These are phyloP conservation scores for Altica lythri DNA, from an alignment of 2,888 invertebrate genomes.

Conservation along the genomic window DNA sequence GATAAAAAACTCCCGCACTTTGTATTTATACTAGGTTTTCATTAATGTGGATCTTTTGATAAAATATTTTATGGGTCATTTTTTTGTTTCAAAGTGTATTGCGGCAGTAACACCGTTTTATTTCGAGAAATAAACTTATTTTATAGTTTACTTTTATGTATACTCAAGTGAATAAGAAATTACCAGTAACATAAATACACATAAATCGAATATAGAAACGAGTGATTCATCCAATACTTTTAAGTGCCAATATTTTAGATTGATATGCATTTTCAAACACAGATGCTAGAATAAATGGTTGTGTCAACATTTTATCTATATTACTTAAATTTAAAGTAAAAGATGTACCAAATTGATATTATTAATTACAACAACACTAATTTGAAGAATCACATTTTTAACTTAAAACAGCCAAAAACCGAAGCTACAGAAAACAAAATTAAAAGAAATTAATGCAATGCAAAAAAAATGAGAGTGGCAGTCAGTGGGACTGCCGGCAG, in stretches of 20 bases:
- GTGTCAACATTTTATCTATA: conserved; percentile 1
- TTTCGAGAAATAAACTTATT: conserved; percentile 50
- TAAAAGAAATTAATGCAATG: too few species aligned
- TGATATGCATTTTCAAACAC: not conserved
- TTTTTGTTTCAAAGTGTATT: conserved; percentile 50
- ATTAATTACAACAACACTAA: not conserved
- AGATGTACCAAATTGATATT: not conserved
- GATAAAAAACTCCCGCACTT: conserved; percentile 46
- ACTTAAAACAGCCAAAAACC: not conserved
- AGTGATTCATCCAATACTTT: conserved; percentile 23
- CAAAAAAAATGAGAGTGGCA: too few species aligned
- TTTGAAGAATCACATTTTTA: not conserved
- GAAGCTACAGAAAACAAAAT: not conserved
- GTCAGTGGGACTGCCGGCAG: too few species aligned
- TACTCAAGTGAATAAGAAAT: conserved; percentile 32
- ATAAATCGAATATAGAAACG: conserved; percentile 25
- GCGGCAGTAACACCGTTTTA: conserved; percentile 49
- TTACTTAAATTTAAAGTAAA: not conserved
- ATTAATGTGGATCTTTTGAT: conserved; percentile 52
- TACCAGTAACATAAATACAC: conserved; percentile 20
- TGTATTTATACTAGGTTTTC: conserved; percentile 50
- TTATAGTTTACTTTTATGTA: conserved; percentile 49
- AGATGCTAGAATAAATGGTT: conserved; percentile 13
- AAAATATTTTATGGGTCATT: conserved; percentile 48
- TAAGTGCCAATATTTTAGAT: conserved; percentile 20